phyloP scores from a whole-genome alignment of 2,888 invertebrate genomes.

The Caenorhabditis afra region DNA sequence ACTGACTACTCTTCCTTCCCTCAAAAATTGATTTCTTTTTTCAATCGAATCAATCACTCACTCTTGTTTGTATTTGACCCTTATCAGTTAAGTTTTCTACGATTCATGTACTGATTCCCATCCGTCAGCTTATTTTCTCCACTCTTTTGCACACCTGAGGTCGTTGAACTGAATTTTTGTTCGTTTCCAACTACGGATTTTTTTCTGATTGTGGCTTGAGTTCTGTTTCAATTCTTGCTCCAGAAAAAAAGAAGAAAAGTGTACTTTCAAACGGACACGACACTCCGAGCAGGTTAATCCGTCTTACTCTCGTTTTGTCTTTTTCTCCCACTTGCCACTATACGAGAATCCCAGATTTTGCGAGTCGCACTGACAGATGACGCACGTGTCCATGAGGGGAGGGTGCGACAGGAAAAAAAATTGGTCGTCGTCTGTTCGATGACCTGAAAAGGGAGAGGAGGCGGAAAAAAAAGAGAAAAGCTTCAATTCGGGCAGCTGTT shows the following conservation, averaged over 20 bases:
- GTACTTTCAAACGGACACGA: not conserved
- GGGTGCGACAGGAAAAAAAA: not conserved
- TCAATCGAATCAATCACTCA: not conserved
- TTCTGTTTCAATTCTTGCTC: too few relatives aligned
- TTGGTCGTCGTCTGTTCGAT: conserved; percentile 9
- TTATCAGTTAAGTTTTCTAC: not conserved
- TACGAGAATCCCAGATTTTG: not conserved
- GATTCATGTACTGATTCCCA: not conserved
- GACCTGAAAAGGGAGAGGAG: conserved; percentile 28
- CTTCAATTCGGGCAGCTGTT: conserved; percentile 25
- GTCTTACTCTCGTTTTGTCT: not conserved
- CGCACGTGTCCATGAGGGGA: conserved; percentile 6
- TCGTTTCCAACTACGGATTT: too few relatives aligned
- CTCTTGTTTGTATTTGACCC: not conserved
- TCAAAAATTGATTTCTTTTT: too few relatives aligned
- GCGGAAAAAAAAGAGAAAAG: too few relatives aligned
- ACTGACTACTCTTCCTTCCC: not conserved
- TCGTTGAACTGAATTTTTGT: too few relatives aligned
- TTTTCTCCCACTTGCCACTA: conserved; percentile 5
- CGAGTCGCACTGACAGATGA: conserved; percentile 5
- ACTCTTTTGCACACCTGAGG: not conserved
- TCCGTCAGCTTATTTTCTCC: not conserved
- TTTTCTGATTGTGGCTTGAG: too few relatives aligned
- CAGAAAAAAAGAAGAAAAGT: not conserved
- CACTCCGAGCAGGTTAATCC: conserved; percentile 20